These are phyloP conservation scores for Aleiodes leptofemur DNA, from an alignment of 2,888 invertebrate species.

Conservation along the genomic window DNA sequence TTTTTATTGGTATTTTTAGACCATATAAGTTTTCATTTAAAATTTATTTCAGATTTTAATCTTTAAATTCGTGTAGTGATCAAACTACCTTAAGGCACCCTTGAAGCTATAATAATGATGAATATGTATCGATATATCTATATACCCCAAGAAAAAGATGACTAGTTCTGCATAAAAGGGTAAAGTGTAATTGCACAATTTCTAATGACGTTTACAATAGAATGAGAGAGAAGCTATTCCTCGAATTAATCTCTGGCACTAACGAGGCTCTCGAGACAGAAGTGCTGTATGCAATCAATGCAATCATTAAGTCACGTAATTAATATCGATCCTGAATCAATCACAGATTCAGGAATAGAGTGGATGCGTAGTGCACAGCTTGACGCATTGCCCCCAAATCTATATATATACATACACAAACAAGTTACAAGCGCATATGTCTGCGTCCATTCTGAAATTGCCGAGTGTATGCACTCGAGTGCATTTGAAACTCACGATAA, in stretches of 20 bases:
- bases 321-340: conserved; percentile 70
- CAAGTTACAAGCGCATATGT: neutral
- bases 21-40: too few relatives aligned
- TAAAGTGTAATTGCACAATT: neutral
- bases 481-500: conserved; percentile 55
- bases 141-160: too few relatives aligned
- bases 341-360: conserved; percentile 51
- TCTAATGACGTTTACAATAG: neutral
- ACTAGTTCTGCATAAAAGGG: too few relatives aligned
- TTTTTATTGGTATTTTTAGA: too few relatives aligned
- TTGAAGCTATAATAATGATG: too few relatives aligned
- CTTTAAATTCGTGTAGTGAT: too few relatives aligned
- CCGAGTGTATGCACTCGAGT: conserved; percentile 44
- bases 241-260: conserved; percentile 51
- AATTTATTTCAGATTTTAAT: too few relatives aligned
- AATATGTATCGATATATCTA: too few relatives aligned
- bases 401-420: neutral
- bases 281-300: conserved; percentile 64
- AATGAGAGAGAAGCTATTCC: neutral
- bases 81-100: too few relatives aligned
- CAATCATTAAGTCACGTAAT: conserved; percentile 70
- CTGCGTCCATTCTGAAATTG: conserved; percentile 23
- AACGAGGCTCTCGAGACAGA: conserved; percentile 71
- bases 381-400: conserved; percentile 4
- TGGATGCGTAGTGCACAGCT: conserved; percentile 10